Evolutionary conservation across 2,888 invertebrate species (phyloP).

Genomic region (Tachystola acroxantha): DNA sequence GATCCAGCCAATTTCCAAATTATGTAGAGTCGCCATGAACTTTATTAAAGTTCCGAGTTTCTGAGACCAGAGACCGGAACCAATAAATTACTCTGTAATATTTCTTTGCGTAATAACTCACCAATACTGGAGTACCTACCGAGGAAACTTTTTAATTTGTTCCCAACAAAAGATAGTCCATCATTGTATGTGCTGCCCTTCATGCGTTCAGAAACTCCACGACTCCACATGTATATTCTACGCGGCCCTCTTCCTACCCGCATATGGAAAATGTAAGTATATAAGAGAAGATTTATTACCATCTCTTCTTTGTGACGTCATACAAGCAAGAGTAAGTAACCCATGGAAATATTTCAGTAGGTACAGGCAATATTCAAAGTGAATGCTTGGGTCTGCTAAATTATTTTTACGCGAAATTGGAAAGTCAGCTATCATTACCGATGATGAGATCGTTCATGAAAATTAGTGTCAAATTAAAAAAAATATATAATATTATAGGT

Average conservation of each 20-base stretch:
- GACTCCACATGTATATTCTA: background rate
- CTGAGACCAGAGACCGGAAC: background rate
- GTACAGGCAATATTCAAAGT: too few relatives aligned
- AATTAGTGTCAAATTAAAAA: too few relatives aligned
- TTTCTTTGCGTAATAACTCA: conserved; percentile 19
- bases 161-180: conserved; percentile 16
- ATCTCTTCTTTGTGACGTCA: conserved; percentile 1
- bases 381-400: too few relatives aligned
- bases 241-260: background rate
- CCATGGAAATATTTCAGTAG: too few relatives aligned
- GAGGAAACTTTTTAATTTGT: conserved; percentile 22
- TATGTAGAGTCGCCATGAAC: too few relatives aligned
- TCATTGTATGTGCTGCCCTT: conserved; percentile 12
- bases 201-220: conserved; percentile 1
- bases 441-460: too few relatives aligned
- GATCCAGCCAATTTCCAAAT: too few relatives aligned
- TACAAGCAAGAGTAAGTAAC: background rate
- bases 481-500: too few relatives aligned
- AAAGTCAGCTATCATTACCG: too few relatives aligned
- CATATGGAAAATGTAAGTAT: conserved; percentile 1
- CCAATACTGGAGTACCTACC: conserved; percentile 15
- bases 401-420: too few relatives aligned
- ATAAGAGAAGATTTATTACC: background rate
- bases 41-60: too few relatives aligned
- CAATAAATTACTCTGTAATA: conserved; percentile 13